Evolutionary conservation across 1,140 invertebrate genomes (phyloP), one percentile per base, ranked within the genome.

Genomic region (Chlorops oryzae): DNA sequence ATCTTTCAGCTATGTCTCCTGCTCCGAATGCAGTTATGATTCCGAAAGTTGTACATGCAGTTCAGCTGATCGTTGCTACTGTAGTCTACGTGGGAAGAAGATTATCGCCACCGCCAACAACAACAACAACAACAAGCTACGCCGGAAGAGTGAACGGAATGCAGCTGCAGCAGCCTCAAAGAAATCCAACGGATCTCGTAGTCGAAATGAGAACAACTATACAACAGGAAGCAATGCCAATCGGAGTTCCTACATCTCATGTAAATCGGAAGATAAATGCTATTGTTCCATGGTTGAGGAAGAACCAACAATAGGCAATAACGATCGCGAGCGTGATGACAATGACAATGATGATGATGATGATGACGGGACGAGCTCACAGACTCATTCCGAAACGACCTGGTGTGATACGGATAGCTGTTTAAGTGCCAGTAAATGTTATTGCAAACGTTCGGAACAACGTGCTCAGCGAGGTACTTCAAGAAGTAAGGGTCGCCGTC

Each of bases 381-480:
- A 22, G 46, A 51, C 55, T 38, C 59, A 55, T 46, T 65, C 62
- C 64, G 74, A 75, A 72, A 79, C 67, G 58, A 80, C 47, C 84
- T 72, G 81, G 3, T 92, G 88, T 64, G 88, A 91, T 61, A 88
- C 88, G 0, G 88, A 92, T 59, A 89, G 86, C 57, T 92, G 89
- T 65, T 81, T 86, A 0, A 89, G 90, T 49, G 88, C 86, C 63
- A 90, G 90, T 62, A 91, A 91, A 65, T 93, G 90, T 63, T 93
- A 93, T 63, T 93, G 90, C 68, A 74, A 79, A 7, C 74, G 75
- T 2, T 74, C 72, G 2, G 73, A 74, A 50, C 56, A 52, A 3
- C 45, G 65, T 6, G 49, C 3, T 51, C 49, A 15, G 50, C 50
- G 12, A 49, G 51, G 23, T 46, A 59, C 17, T 59, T 59, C 25